These are phyloP conservation scores for Agonum fuliginosum DNA, from an alignment of 2,888 invertebrate genomes.

Conservation along the genomic window DNA sequence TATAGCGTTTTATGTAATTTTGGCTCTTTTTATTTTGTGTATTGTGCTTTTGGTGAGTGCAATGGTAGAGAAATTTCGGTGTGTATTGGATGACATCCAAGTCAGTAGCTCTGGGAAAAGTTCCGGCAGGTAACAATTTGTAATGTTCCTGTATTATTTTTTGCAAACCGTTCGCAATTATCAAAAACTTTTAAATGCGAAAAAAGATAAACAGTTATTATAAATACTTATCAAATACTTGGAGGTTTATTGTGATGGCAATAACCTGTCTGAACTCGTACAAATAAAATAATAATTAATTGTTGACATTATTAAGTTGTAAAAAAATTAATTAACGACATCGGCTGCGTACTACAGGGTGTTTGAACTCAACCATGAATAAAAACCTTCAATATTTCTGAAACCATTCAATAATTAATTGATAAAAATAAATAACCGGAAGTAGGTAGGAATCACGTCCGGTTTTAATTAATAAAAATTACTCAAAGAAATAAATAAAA, in stretches of 20 bases:
- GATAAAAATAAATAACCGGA: constrained; percentile 37
- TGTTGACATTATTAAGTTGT: constrained; percentile 57
- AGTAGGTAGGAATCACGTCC: constrained; percentile 25
- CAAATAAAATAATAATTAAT: constrained; percentile 52
- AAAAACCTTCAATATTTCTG: constrained; percentile 36
- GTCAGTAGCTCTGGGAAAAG: background rate
- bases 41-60: background rate
- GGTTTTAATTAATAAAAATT: constrained; percentile 45
- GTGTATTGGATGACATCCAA: background rate
- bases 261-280: constrained; percentile 49
- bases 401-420: constrained; percentile 31
- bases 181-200: constrained; percentile 44
- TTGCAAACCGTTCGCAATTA: constrained; percentile 33
- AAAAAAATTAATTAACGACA: constrained; percentile 42
- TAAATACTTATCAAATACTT: constrained; percentile 41
- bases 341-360: constrained; percentile 11
- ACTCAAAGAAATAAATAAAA: constrained; percentile 40
- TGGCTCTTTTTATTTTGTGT: background rate
- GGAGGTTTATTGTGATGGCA: constrained; percentile 19
- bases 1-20: background rate
- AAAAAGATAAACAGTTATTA: constrained; percentile 53
- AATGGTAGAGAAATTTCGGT: background rate
- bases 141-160: constrained; percentile 18
- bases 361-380: constrained; percentile 21
- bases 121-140: constrained; percentile 38